Conservation (phyloP, 2,888 invertebrate genomes). For the Drosophila prostipennis region DNA sequence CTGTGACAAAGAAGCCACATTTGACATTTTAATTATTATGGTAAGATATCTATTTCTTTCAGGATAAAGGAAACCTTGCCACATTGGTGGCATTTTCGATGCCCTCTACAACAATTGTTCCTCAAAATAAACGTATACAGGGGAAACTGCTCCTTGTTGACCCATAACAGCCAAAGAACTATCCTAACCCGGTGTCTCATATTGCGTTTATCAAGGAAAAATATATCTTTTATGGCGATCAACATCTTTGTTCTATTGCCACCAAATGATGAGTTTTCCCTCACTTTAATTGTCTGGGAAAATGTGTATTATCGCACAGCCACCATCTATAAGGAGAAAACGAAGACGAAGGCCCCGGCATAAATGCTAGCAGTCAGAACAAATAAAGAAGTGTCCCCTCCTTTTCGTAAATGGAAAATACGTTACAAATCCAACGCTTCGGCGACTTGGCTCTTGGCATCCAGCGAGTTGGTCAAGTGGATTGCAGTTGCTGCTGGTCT, state of each 20-base stretch:
- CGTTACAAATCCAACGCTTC: slow-evolving; percentile 73
- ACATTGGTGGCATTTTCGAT: background rate
- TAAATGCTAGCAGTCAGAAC: slow-evolving; percentile 44
- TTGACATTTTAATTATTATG: background rate
- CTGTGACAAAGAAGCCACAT: no score
- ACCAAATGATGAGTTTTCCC: slow-evolving; percentile 33
- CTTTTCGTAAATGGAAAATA: slow-evolving; percentile 49
- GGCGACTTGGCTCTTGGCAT: slow-evolving; percentile 46
- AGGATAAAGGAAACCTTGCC: background rate
- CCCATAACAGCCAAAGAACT: slow-evolving; percentile 9
- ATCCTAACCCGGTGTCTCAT: slow-evolving; percentile 52
- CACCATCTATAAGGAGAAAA: slow-evolving; percentile 47
- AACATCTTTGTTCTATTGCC: slow-evolving; percentile 50
- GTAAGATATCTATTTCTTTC: background rate
- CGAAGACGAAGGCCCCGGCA: slow-evolving; percentile 27
- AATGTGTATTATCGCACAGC: slow-evolving; percentile 57
- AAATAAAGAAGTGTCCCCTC: slow-evolving; percentile 39
- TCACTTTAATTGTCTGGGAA: slow-evolving; percentile 71
- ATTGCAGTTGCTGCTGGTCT: slow-evolving; percentile 31
- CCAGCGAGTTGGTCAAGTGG: slow-evolving; percentile 63
- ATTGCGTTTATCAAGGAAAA: slow-evolving; percentile 33
- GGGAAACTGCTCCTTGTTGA: slow-evolving; percentile 11
- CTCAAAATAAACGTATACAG: background rate
- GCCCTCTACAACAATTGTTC: background rate
- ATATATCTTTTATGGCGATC: slow-evolving; percentile 34